Conservation (phyloP, 2,113 vertebrate species). For the Mobula birostris region DNA sequence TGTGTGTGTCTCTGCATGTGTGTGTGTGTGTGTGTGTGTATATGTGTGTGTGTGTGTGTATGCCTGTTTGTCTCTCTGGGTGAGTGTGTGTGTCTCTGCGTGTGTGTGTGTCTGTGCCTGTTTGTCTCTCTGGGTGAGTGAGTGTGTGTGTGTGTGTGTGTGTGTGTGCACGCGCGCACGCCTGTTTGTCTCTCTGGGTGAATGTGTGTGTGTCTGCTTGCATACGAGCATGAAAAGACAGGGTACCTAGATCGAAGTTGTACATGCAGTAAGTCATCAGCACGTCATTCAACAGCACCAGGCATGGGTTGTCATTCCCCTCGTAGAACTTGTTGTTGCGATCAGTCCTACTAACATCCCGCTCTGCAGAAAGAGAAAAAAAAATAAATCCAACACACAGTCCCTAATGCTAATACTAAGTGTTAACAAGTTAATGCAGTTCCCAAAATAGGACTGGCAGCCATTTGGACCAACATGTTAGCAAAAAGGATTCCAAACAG, state of each 20-base stretch:
- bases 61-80: too few species aligned
- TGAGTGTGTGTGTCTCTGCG: too few species aligned
- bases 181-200: too few species aligned
- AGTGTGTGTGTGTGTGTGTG: too few species aligned
- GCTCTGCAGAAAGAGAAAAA: conserved; percentile 52
- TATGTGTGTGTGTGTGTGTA: too few species aligned
- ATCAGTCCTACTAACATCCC: conserved; percentile 81
- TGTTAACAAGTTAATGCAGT: not conserved
- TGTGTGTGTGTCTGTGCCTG: too few species aligned
- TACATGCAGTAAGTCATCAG: conserved; percentile 91
- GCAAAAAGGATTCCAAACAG: not conserved
- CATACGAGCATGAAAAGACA: not conserved
- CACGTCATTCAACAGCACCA: conserved; percentile 74
- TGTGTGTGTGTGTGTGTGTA: too few species aligned
- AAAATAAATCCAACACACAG: too few species aligned
- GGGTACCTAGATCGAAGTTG: conserved; percentile 78
- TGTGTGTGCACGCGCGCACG: too few species aligned
- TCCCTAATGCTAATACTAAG: not conserved
- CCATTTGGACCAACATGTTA: not conserved
- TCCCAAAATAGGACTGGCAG: not conserved
- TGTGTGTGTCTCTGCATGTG: too few species aligned
- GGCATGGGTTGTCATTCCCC: conserved; percentile 73
- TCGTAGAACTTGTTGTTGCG: conserved; percentile 81
- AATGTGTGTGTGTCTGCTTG: too few species aligned
- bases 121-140: too few species aligned